Evolutionary conservation across 2,113 vertebrate species (phyloP), one percentile per base, ranked within the genome.

Genomic region (Pygoscelis antarcticus): DNA sequence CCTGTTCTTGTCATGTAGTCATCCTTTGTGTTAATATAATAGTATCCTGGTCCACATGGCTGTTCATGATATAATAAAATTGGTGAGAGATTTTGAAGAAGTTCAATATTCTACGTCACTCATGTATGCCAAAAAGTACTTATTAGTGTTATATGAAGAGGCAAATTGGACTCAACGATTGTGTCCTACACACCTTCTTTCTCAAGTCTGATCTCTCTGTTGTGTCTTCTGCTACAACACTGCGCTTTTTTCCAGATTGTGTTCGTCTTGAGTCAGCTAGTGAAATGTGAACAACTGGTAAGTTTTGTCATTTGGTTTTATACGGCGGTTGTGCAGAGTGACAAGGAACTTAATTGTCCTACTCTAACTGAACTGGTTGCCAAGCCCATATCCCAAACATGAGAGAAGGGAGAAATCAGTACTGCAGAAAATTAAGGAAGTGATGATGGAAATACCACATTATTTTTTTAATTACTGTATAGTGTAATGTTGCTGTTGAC

Each of bases 401-500:
- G 62, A 86, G 76, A 79, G 90, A 69, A 91, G 79, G 77, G 75
- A 93, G 55, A 87, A 86, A 30, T 93, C 82, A 79, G 95, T 96
- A 79, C 70, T 70, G 60, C 36, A 54, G 94, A 72, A 84, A 96
- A 97, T 96, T 92, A 95, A 79, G 94, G 36, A 81, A 83, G 62
- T 0, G 30, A 13, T 96, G 83, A 96, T 75, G 69, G 76, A 97
- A 81, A 60, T 78, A 81, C 3, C 29, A 30, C 26, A 30, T 60
- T 82, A 46, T 78, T 62, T 82, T 96, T 79, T 92, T n/a, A 95
- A 90, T 97, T 96, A 83, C 34, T 92, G 34, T 58, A 77, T 89
- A 87, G 75, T 60, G 60, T 66, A 93, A 78, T 34, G 47, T 70
- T 96, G 47, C 70, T 95, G 51, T 91, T 92, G 83, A 94, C 92